Conservation (phyloP, 2,113 vertebrate genomes). For the Pteruthius melanotis region DNA sequence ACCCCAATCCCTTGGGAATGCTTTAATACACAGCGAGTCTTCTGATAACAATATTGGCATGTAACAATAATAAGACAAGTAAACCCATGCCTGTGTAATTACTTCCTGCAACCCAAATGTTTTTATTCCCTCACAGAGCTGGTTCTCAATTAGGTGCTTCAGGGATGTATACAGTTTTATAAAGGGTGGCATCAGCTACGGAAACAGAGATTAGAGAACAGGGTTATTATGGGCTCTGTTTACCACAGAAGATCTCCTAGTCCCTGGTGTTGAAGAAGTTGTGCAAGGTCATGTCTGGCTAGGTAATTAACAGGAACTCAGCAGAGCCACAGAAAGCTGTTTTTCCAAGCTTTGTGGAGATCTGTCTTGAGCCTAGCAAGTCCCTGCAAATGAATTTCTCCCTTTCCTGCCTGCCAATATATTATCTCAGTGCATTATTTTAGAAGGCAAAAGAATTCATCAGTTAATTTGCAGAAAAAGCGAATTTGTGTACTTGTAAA, state of each 20-base stretch:
- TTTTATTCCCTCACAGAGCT: not conserved
- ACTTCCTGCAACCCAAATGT: not conserved
- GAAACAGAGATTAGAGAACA: not conserved
- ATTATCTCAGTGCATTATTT: not conserved
- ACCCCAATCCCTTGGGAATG: not conserved
- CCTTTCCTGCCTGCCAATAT: not conserved
- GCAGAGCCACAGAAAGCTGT: conserved; percentile 17
- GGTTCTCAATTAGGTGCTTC: not conserved
- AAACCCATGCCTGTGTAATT: not conserved
- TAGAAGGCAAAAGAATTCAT: not conserved
- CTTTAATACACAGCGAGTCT: not conserved
- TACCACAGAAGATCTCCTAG: not conserved
- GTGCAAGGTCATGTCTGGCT: not conserved
- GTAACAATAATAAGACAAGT: not conserved
- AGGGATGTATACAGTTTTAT: not conserved
- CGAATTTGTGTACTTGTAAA: not conserved
- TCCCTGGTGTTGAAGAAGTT: not conserved
- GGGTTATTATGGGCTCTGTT: not conserved
- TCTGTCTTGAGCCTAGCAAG: not conserved
- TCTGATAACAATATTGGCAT: not conserved
- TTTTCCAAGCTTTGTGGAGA: not conserved
- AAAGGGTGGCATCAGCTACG: not conserved
- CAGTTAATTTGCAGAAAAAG: not conserved
- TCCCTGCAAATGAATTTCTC: conserved; percentile 4
- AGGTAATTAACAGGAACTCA: conserved; percentile 42